These are phyloP conservation scores for Trogon surrucura DNA, from an alignment of 2,113 vertebrate genomes.

Conservation along the genomic window DNA sequence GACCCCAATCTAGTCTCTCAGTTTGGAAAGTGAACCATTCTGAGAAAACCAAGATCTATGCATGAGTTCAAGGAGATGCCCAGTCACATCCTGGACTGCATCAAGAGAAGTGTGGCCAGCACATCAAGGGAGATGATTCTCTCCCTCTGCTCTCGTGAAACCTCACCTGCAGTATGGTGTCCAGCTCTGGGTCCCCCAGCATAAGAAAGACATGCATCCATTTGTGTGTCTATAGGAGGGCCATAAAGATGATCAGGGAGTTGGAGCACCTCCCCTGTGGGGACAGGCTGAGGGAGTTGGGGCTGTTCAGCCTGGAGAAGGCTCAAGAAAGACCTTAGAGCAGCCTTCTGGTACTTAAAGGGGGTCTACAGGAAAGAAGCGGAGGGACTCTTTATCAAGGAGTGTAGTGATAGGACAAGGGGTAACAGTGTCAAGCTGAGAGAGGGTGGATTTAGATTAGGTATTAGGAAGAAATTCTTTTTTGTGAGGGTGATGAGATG, in stretches of 20 bases:
- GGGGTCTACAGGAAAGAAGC: background rate
- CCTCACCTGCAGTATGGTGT: background rate
- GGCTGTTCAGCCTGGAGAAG: background rate
- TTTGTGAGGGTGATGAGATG: background rate
- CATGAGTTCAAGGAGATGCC: background rate
- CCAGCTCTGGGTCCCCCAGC: background rate
- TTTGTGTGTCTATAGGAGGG: background rate
- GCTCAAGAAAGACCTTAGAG: rapidly evolving
- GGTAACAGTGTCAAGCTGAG: background rate
- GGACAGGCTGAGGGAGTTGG: background rate
- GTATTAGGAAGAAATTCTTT: background rate
- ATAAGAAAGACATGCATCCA: background rate
- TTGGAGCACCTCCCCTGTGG: background rate
- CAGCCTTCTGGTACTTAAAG: background rate
- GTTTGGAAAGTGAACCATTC: background rate
- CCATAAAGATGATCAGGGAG: rapidly evolving
- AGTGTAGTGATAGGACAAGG: background rate
- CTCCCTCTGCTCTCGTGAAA: background rate
- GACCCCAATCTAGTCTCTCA: background rate
- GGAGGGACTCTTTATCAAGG: background rate
- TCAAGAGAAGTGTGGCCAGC: background rate
- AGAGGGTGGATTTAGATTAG: background rate
- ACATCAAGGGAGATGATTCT: background rate
- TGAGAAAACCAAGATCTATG: background rate
- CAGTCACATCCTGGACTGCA: background rate